Percentiles rank a stretch among this genome's conserved stretches.
Conservation (phyloP, 2,797 vertebrate species). For the Pipistrellus pygmaeus region DNA sequence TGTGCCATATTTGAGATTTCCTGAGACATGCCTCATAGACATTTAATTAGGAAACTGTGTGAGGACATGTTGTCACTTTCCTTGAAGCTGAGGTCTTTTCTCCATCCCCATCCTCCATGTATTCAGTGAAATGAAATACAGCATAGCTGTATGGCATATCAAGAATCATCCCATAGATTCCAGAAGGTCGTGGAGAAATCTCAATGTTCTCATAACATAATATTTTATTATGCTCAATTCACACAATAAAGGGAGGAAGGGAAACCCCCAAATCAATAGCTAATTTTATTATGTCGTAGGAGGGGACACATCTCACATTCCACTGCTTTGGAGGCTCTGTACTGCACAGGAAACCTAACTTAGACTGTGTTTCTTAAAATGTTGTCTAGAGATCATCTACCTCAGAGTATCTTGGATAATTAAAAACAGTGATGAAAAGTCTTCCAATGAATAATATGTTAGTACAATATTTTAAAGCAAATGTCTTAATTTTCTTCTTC, state of each 20-base stretch:
- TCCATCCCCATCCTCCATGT: not conserved
- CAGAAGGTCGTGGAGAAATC: not conserved
- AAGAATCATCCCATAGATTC: not conserved
- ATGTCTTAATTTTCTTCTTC: not conserved
- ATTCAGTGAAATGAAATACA: not conserved
- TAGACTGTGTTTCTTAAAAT: not conserved
- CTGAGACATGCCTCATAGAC: not conserved
- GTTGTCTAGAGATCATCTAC: not conserved
- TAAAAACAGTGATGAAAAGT: not conserved
- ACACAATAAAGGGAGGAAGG: not conserved
- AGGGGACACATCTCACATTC: not conserved
- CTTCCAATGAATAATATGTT: not conserved
- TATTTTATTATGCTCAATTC: not conserved
- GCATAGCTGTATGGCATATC: not conserved
- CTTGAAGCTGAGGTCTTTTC: not conserved
- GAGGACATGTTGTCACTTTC: not conserved
- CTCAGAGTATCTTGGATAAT: not conserved
- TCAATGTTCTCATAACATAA: not conserved
- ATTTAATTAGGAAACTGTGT: not conserved
- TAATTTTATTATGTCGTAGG: not conserved
- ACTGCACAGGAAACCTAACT: not conserved
- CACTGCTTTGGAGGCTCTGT: not conserved
- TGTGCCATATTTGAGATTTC: not conserved
- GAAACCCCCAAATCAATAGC: not conserved
- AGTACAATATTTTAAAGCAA: constrained; percentile 6